These are phyloP conservation scores for Celastrina argiolus DNA, from an alignment of 2,888 invertebrate species.

Conservation along the genomic window DNA sequence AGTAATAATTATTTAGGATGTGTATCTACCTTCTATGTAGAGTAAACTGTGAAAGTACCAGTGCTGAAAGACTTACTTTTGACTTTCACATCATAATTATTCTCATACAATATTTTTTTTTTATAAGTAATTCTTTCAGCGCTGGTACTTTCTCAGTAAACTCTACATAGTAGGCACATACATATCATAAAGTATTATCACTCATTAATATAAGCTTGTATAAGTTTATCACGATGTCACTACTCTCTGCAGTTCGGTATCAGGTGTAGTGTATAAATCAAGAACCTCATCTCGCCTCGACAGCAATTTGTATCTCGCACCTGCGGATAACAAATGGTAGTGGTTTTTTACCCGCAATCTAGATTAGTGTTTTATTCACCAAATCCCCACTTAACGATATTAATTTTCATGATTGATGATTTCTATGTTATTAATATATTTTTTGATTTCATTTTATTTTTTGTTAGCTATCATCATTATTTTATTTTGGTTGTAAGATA, in stretches of 20 bases:
- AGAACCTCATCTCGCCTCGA: slow-evolving; percentile 42
- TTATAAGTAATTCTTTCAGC: too few relatives aligned
- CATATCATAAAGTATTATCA: too few relatives aligned
- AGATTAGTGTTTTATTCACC: slow-evolving; percentile 22
- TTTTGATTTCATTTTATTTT: background rate
- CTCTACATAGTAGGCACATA: too few relatives aligned
- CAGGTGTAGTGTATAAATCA: slow-evolving; percentile 20
- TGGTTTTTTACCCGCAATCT: slow-evolving; percentile 28
- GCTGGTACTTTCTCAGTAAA: too few relatives aligned
- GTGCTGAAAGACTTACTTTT: too few relatives aligned
- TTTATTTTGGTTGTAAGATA: background rate
- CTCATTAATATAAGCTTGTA: background rate
- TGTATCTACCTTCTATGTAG: too few relatives aligned
- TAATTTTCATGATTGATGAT: slow-evolving; percentile 28
- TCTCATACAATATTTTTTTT: too few relatives aligned
- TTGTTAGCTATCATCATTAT: background rate
- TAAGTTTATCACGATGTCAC: background rate
- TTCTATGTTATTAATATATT: slow-evolving; percentile 26
- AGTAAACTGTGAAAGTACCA: too few relatives aligned
- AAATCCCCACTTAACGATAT: slow-evolving; percentile 33
- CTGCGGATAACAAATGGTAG: slow-evolving; percentile 40
- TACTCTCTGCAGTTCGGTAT: background rate
- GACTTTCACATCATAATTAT: too few relatives aligned
- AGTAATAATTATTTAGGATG: too few relatives aligned
- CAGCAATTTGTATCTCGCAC: slow-evolving; percentile 51